phyloP scores from a whole-genome alignment of 2,113 vertebrate species.

The Tautogolabrus adspersus region DNA sequence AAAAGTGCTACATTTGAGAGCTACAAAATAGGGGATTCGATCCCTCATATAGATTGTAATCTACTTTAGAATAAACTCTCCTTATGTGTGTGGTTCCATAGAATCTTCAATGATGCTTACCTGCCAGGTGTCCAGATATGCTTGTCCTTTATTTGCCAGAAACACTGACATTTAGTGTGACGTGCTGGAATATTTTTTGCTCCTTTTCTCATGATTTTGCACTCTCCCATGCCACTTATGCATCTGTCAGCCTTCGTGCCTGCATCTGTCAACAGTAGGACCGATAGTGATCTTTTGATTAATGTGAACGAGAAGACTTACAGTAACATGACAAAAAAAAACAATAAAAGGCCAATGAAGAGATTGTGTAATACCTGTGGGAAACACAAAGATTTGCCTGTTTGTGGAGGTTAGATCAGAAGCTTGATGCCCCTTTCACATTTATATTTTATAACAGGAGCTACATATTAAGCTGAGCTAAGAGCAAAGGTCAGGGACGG shows the following conservation, averaged over 20 bases:
- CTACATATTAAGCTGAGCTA: neutral
- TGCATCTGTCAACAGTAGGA: conserved; percentile 29
- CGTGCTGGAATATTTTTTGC: conserved; percentile 39
- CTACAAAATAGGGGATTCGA: neutral
- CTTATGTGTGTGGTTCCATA: neutral
- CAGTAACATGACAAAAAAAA: neutral
- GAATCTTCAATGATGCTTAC: conserved; percentile 3
- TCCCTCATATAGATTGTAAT: neutral
- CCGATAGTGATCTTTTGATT: conserved; percentile 26
- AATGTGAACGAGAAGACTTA: neutral
- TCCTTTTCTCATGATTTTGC: conserved; percentile 10
- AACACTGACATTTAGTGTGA: conserved; percentile 58
- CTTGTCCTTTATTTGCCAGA: neutral
- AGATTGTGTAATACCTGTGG: conserved; percentile 4
- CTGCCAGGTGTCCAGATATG: conserved; percentile 26
- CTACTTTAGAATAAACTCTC: neutral
- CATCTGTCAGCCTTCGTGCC: conserved; percentile 15
- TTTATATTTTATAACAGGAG: neutral
- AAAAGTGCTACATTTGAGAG: neutral
- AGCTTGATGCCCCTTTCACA: no score
- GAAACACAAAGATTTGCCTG: neutral
- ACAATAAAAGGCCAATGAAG: conserved; percentile 11
- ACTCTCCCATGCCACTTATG: neutral
- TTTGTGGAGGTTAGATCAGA: neutral
- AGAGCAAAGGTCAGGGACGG: neutral